Conservation (phyloP, 2,113 vertebrate species). For the Cacatua alba region DNA sequence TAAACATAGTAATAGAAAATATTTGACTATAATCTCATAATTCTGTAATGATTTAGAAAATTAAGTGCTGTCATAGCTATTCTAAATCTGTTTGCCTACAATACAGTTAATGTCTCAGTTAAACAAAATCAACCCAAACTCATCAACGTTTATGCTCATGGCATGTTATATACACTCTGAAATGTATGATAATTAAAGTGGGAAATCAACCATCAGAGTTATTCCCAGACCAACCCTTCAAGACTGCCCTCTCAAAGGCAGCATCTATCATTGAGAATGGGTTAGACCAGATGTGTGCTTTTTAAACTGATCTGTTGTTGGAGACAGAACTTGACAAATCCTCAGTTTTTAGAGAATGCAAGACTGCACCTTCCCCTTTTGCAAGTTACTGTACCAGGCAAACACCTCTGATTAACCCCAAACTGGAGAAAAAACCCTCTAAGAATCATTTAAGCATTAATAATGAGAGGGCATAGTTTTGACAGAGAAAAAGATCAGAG, state of each 20-base stretch:
- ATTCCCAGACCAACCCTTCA: background rate
- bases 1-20: background rate
- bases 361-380: background rate
- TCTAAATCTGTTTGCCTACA: background rate
- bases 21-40: background rate
- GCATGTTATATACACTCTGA: background rate
- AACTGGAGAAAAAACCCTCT: background rate
- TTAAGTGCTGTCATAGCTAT: background rate
- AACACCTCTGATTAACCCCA: background rate
- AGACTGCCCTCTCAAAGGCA: background rate
- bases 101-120: background rate
- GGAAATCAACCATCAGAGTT: background rate
- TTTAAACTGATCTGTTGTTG: background rate
- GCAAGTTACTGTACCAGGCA: background rate
- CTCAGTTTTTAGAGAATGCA: background rate
- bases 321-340: background rate
- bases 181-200: background rate
- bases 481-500: background rate
- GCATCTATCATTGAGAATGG: background rate
- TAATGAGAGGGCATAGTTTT: background rate
- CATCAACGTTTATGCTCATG: background rate
- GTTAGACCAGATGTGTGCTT: background rate
- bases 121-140: background rate
- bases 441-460: background rate
- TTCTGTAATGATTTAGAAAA: constrained; percentile 25